Evolutionary conservation across 2,888 invertebrate species (phyloP).

Genomic region (Sarcophaga caerulescens): DNA sequence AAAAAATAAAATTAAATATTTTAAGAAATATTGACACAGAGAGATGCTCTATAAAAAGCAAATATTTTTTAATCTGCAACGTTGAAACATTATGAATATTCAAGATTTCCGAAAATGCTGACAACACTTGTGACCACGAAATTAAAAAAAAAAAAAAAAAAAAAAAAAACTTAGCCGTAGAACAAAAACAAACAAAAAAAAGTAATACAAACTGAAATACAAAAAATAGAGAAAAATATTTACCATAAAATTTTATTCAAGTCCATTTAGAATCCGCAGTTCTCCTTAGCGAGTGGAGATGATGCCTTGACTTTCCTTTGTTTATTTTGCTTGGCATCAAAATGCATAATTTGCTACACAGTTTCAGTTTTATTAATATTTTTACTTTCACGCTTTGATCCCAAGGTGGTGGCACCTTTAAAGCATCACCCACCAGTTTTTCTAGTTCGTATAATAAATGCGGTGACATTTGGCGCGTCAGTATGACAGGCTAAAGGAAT

Average conservation of each 20-base stretch:
- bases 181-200: too few relatives aligned
- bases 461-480: slow-evolving; percentile 68
- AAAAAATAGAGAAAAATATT: slow-evolving; percentile 6
- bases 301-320: slow-evolving; percentile 8
- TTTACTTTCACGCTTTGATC: slow-evolving; percentile 13
- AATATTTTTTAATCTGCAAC: slow-evolving; percentile 3
- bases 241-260: slow-evolving; percentile 43
- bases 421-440: neutral
- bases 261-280: slow-evolving; percentile 49
- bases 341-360: slow-evolving; percentile 53
- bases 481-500: slow-evolving; percentile 51
- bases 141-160: neutral
- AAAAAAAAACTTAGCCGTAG: too few relatives aligned
- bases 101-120: slow-evolving; percentile 8
- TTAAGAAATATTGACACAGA: slow-evolving; percentile 13
- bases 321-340: slow-evolving; percentile 23
- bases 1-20: neutral
- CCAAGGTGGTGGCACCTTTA: slow-evolving; percentile 31
- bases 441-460: slow-evolving; percentile 54
- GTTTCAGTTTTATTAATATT: slow-evolving; percentile 53
- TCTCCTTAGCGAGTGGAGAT: neutral
- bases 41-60: neutral
- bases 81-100: slow-evolving; percentile 58
- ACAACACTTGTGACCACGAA: slow-evolving; percentile 41
- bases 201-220: neutral